A percentile compares a stretch with the other conserved stretches of the same genome.
Evolutionary conservation across 2,797 vertebrate species (phyloP).

Genomic region (Craterocephalus amniculus): DNA sequence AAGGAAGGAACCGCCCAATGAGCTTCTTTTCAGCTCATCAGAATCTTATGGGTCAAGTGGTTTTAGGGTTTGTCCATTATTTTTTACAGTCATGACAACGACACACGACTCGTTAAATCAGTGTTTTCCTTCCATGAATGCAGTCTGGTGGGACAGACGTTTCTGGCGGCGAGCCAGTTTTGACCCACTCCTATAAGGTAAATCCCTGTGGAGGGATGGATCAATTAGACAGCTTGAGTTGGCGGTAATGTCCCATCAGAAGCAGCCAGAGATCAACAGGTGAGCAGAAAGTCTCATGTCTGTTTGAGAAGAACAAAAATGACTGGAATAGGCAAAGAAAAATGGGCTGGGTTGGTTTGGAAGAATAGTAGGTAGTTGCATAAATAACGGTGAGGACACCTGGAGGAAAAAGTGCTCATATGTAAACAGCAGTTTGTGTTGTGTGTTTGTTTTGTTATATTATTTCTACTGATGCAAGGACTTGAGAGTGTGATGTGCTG

Average conservation of each 20-base stretch:
- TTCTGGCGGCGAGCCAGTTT: too few relatives aligned
- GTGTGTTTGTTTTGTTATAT: not conserved
- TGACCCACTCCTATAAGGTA: too few relatives aligned
- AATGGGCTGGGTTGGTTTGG: not conserved
- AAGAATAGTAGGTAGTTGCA: not conserved
- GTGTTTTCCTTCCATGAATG: too few relatives aligned
- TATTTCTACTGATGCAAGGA: not conserved
- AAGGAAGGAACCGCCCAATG: too few relatives aligned
- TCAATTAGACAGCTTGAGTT: not conserved
- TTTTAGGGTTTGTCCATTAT: too few relatives aligned
- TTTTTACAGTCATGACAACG: too few relatives aligned
- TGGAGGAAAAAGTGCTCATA: not conserved
- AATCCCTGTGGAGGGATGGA: too few relatives aligned
- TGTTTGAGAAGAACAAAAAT: not conserved
- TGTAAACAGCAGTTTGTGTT: not conserved
- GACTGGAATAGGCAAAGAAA: not conserved
- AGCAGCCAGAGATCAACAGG: not conserved
- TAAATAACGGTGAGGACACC: not conserved
- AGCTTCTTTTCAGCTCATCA: too few relatives aligned
- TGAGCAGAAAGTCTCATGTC: not conserved
- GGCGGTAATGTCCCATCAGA: not conserved
- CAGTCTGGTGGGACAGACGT: too few relatives aligned
- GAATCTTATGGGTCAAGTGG: too few relatives aligned
- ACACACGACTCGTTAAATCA: too few relatives aligned
- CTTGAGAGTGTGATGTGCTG: not conserved